Percentiles rank a stretch among this genome's conserved stretches.
Evolutionary conservation across 2,113 vertebrate species (phyloP).

Genomic region (Lasiurus borealis): DNA sequence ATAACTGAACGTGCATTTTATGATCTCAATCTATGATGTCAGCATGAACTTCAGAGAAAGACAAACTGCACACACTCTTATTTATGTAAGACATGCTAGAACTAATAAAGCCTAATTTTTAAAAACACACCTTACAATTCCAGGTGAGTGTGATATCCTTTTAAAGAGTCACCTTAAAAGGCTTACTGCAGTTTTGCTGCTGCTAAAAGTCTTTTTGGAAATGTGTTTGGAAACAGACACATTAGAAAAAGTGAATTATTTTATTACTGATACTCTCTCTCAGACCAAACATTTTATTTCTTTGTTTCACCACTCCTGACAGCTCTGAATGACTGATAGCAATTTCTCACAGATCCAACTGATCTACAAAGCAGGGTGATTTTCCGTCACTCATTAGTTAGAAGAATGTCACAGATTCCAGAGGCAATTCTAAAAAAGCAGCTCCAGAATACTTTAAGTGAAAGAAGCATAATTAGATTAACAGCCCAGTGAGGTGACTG

Average conservation of each 20-base stretch:
- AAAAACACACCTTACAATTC: background rate
- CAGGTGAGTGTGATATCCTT: background rate
- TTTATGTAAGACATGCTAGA: background rate
- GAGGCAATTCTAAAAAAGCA: conserved; percentile 11
- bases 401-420: background rate
- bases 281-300: conserved; percentile 49
- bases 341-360: conserved; percentile 43
- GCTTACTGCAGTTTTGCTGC: background rate
- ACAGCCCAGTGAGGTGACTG: background rate
- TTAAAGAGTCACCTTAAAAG: background rate
- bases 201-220: conserved; percentile 33
- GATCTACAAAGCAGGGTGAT: conserved; percentile 16
- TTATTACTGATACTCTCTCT: conserved; percentile 22
- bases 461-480: background rate
- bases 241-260: conserved; percentile 1
- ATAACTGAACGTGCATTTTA: conserved; percentile 4
- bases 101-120: background rate
- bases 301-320: conserved; percentile 3
- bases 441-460: background rate
- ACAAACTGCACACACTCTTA: background rate
- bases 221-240: background rate
- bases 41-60: conserved; percentile 39
- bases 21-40: background rate
- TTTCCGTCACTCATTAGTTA: background rate
- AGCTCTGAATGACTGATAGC: background rate